A percentile compares a stretch with the other conserved stretches of the same genome.
These are phyloP conservation scores for Melolontha melolontha DNA, from an alignment of 2,888 invertebrate species.

Conservation along the genomic window DNA sequence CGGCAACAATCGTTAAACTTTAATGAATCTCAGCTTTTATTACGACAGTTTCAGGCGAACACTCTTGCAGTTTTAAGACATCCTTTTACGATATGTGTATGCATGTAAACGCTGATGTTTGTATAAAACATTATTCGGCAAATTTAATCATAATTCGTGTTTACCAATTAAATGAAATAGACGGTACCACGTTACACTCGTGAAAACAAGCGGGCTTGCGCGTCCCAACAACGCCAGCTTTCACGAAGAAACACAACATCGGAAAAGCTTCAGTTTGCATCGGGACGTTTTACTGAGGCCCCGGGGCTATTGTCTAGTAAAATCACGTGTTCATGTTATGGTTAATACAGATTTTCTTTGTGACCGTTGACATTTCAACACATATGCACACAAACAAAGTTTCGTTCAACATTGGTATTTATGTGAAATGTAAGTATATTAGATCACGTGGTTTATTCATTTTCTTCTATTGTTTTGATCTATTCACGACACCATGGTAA, in stretches of 20 bases:
- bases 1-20: conserved; percentile 10
- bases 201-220: conserved; percentile 31
- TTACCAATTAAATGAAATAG: conserved; percentile 26
- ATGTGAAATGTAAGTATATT: conserved; percentile 35
- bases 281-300: conserved; percentile 26
- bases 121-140: background rate
- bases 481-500: conserved; percentile 32
- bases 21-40: conserved; percentile 5
- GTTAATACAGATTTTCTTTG: background rate
- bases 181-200: conserved; percentile 2
- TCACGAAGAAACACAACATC: conserved; percentile 24
- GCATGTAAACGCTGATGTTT: background rate
- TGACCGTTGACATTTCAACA: conserved; percentile 7
- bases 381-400: conserved; percentile 2
- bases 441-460: conserved; percentile 18
- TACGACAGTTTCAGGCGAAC: no score
- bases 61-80: background rate
- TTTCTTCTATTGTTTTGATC: conserved; percentile 29
- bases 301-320: conserved; percentile 9
- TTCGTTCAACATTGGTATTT: conserved; percentile 21
- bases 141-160: conserved; percentile 6
- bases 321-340: conserved; percentile 29
- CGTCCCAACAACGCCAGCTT: conserved; percentile 28
- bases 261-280: conserved; percentile 39
- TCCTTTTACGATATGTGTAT: background rate